These are phyloP conservation scores for Ciona savignyi DNA, from an alignment of 23 tunicate genomes.

Conservation along the genomic window DNA sequence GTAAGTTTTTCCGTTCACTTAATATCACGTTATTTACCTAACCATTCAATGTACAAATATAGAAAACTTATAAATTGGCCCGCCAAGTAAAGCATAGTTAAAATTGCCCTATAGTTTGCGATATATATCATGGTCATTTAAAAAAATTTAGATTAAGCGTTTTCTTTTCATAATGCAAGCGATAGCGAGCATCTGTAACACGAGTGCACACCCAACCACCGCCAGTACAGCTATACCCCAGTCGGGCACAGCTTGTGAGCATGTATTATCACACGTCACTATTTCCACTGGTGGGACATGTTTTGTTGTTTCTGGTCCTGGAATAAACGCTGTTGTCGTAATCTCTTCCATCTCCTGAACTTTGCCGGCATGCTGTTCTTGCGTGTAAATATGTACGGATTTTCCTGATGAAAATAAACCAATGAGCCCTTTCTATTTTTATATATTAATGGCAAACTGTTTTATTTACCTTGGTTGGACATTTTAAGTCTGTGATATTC, in stretches of 20 bases:
- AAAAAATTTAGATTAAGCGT: too few relatives aligned
- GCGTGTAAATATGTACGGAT: slow-evolving; percentile 33
- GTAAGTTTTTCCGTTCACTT: background rate
- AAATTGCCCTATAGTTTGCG: too few relatives aligned
- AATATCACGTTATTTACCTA: too few relatives aligned
- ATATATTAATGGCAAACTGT: too few relatives aligned
- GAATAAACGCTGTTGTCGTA: background rate
- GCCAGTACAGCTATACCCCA: slow-evolving; percentile 23
- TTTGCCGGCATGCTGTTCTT: slow-evolving; percentile 30
- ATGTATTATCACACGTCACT: background rate
- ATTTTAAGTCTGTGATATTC: slow-evolving; percentile 46
- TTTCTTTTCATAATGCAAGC: too few relatives aligned
- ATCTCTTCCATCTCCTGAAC: slow-evolving; percentile 1
- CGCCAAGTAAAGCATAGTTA: too few relatives aligned
- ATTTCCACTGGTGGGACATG: background rate
- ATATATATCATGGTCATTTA: too few relatives aligned
- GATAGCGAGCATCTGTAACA: slow-evolving; percentile 3
- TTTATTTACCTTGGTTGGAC: slow-evolving; percentile 46
- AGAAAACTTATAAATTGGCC: too few relatives aligned
- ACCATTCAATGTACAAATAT: too few relatives aligned
- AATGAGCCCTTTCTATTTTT: too few relatives aligned
- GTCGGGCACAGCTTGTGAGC: slow-evolving; percentile 10
- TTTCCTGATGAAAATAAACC: too few relatives aligned
- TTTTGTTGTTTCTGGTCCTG: background rate
- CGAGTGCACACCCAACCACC: slow-evolving; percentile 2